A percentile compares a stretch with the other conserved stretches of the same genome.
phyloP scores from a whole-genome alignment of 2,888 invertebrate genomes.

The Andrena flavipes region DNA sequence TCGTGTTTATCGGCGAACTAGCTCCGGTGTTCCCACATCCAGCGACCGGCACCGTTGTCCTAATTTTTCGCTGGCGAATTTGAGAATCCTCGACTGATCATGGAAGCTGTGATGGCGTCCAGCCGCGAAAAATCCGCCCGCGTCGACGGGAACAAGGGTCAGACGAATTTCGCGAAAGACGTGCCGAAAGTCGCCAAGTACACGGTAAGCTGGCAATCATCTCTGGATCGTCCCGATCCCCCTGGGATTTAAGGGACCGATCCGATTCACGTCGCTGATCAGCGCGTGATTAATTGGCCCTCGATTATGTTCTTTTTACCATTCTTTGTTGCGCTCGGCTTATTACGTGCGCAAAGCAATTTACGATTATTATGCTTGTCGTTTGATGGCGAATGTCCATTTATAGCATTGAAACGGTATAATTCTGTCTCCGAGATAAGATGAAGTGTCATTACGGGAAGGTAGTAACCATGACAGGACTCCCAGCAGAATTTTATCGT shows the following conservation, averaged over 20 bases:
- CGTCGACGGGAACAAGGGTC: slow-evolving; percentile 66
- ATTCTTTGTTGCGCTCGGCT: background rate
- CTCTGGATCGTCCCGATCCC: too few relatives aligned
- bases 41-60: slow-evolving; percentile 7
- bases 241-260: too few relatives aligned
- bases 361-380: slow-evolving; percentile 16
- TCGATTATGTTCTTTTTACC: background rate
- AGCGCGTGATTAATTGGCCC: too few relatives aligned
- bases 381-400: slow-evolving; percentile 1
- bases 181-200: slow-evolving; percentile 77
- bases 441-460: slow-evolving; percentile 9
- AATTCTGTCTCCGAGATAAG: background rate
- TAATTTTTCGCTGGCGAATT: background rate
- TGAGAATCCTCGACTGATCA: slow-evolving; percentile 29
- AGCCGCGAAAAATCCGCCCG: slow-evolving; percentile 58
- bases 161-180: slow-evolving; percentile 76
- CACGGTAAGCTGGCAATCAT: slow-evolving; percentile 76
- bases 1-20: slow-evolving; percentile 50
- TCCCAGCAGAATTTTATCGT: slow-evolving; percentile 3
- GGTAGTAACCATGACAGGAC: slow-evolving; percentile 20
- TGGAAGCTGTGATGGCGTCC: slow-evolving; percentile 63
- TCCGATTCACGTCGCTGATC: too few relatives aligned
- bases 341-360: slow-evolving; percentile 6
- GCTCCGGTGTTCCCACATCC: slow-evolving; percentile 12
- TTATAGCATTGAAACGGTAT: slow-evolving; percentile 7